Base-by-base conservation (phyloP, 2,797 vertebrate species). In the Microctenopoma lineatum region DNA sequence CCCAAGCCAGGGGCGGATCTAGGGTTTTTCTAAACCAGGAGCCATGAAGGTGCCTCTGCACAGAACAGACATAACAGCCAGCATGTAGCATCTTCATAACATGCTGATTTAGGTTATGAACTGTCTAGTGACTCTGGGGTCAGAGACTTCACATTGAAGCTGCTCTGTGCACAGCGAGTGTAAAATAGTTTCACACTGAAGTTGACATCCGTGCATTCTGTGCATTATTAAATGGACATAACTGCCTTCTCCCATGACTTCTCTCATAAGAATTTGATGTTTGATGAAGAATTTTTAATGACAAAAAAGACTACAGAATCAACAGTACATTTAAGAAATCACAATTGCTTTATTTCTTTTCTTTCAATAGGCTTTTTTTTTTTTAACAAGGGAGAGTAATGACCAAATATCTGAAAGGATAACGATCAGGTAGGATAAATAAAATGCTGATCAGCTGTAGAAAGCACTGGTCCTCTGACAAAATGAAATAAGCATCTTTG, bases 391-490 rank as follows among this genome's bases (percentile, higher is more conserved):
- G 95, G 94, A 93, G 93, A 89, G 93, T 96, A 96, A 87, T 95
- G 95, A 95, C 95, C 95, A 96, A 95, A 95, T 95, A 96, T 96
- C 94, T 96, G 95, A 96, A 95, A 96, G 94, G 94, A 95, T 94
- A 95, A 96, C 96, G 94, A 95, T 94, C 93, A 96, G 91, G 92
- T 92, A 93, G 90, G 94, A 94, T 92, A 94, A 91, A 95, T 89
- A 87, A 86, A 89, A 88, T 73, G 84, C 75, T 78, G 84, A 92
- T 84, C 87, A 87, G 90, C 77, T 86, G 79, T 85, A 88, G 85
- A 89, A 83, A 90, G 80, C 77, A 87, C 86, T 87, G 84, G 86
- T 90, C 90, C 88, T 87, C 79, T 84, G 75, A 91, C 79, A 86
- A 91, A 88, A 86, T 79, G 70, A 91, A 91, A 92, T 83, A 91